Base-by-base conservation (phyloP, 1,140 invertebrate species). In the Hypothenemus hampei region DNA sequence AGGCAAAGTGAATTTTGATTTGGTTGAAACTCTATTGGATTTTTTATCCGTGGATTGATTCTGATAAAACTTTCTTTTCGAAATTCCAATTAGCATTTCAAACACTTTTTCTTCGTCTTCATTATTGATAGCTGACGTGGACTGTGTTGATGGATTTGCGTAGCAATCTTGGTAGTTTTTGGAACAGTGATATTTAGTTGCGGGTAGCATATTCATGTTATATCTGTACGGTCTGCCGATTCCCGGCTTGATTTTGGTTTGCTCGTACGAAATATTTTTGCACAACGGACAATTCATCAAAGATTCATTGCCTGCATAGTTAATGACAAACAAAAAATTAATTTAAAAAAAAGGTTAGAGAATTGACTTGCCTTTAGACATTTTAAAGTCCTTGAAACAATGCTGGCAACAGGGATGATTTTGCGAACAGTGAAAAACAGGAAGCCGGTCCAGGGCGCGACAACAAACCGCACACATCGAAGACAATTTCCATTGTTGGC, bases 191-290 rank as follows among this genome's bases (percentile, higher is more conserved):
- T 19, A 23, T 18, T 10, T 24, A 13, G 49, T 49, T 26, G 48
- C 47, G 4, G 41, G 41, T 8, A 46, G n/a, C 6, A 45, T 40
- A 20, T 22, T 41, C 2, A 45, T 23, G 19, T 62, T 57, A 22
- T 67, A 66, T 37, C 63, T 46, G 22, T 57, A 59, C 1, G 65
- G 61, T 36, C 65, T 33, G 6, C 65, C 65, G 7, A 69, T 68
- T 6, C 65, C 64, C 5, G 65, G 65, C 37, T 64, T 66, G 3
- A 51, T 49, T 54, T 61, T 65, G 7, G 64, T 23, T 39, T 59
- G 65, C 18, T 54, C 45, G 3, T 54, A 40, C 16, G 23, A 46
- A 29, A 51, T 29, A 16, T 11, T 23, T 41, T 36, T 45, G 47
- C 58, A 59, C 15, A 59, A 20, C 13, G 46, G 31, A 51, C 58